Evolutionary conservation across 2,113 vertebrate genomes (phyloP).

Genomic region (Sturnus vulgaris): DNA sequence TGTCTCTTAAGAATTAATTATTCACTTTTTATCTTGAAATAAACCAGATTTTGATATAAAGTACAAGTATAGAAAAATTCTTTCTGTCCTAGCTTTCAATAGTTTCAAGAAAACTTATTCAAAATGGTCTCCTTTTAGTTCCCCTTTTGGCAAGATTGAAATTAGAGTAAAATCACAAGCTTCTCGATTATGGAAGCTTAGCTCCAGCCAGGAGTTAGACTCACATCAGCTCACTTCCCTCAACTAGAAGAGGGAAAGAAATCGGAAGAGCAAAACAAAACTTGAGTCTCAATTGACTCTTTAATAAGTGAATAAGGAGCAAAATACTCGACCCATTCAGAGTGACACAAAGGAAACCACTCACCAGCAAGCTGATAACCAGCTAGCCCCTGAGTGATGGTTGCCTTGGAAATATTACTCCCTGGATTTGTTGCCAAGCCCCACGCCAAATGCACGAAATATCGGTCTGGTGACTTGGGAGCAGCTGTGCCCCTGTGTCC

Average conservation of each 20-base stretch:
- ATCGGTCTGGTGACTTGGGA: not conserved
- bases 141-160: not conserved
- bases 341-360: not conserved
- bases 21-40: not conserved
- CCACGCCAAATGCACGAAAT: not conserved
- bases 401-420: not conserved
- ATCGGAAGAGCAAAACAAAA: not conserved
- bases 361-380: not conserved
- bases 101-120: not conserved
- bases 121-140: not conserved
- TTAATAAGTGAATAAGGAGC: not conserved
- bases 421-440: not conserved
- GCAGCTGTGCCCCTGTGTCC: not conserved
- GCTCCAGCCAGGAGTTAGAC: not conserved
- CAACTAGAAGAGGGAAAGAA: not conserved
- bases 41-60: not conserved
- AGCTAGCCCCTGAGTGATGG: not conserved
- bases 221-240: not conserved
- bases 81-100: not conserved
- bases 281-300: not conserved
- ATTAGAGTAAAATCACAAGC: not conserved
- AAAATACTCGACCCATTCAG: not conserved
- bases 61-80: not conserved
- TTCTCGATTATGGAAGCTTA: not conserved
- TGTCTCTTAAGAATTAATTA: not conserved